Base-by-base conservation (phyloP, 2,113 vertebrate genomes). In the Aramus guarauna region DNA sequence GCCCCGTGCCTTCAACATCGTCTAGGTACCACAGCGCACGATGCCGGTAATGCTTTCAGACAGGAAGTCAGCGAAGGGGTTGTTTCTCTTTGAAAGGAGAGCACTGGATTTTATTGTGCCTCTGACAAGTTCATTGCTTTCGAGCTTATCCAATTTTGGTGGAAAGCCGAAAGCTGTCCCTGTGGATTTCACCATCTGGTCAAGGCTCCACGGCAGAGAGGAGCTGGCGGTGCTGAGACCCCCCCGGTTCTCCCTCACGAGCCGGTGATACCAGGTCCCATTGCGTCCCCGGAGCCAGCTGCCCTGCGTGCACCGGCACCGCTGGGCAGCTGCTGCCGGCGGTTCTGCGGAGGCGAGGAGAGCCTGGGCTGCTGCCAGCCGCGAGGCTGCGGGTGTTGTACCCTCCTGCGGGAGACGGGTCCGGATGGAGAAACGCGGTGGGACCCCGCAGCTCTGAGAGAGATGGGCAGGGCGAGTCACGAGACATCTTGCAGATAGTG, bases 101-200 rank as follows among this genome's bases (percentile, higher is more conserved):
- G 7, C 18, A 27, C 21, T 39, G 55, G 32, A 78, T 94, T 95
- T 92, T 91, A 87, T 86, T 95, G 92, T 87, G 71, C 56, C 43
- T 91, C 76, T 95, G 94, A 92, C 64, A 91, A 92, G 43, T 89
- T 94, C 56, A 52, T 73, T 91, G 64, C 73, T 92, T 96, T 94
- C 0, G 4, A 89, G 68, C 68, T 92, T 92, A 75, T 74, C 68
- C 80, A 75, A 2, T 94, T 94, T 81, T 74, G 30, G 89, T 91
- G 80, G 76, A 85, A 97, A 91, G 76, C 86, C 88, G 91, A 91
- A 91, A 75, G n/a, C 56, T 47, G 32, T 92, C 93, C 73, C 76
- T 41, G 11, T 7, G 26, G 89, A 89, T 89, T 95, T 95, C 43
- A 47, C 47, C 60, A 78, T 84, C 91, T 84, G 85, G 76, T 50